Base-by-base conservation (phyloP, 2,888 invertebrate genomes). In the Diploptera punctata region DNA sequence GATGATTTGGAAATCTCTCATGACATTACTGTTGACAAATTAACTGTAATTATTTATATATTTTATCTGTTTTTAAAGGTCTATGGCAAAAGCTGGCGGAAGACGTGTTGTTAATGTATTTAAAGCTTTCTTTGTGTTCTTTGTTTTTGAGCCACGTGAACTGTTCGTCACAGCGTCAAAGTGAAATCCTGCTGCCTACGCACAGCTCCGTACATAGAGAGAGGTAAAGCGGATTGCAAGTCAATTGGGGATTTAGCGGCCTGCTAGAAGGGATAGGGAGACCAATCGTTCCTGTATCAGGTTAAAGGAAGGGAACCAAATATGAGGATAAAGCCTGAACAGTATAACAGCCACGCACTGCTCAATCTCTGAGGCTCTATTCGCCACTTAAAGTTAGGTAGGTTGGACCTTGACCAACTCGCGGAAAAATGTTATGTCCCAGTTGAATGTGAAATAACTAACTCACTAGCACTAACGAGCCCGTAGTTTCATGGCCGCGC, bases 191-290 rank as follows among this genome's bases (percentile, higher is more conserved):
- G 29, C 26, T 29, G 57, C 57, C 57, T 57, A 29, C 57, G n/a
- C n/a, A 57, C 57, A 24, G 57, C 57, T 52, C n/a, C 7, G 13
- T 24, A 52, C 24, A 57, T 13, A 57, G 29, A 57, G n/a, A 57
- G 57, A 57, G 13, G 31, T 19, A 29, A 16, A 29, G 29, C 24
- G 57, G 57, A 57, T 57, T 57, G 57, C 29, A 57, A 57, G 57
- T 57, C 57, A 57, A 57, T 57, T 57, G 57, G 57, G 57, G 57
- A 57, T 57, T 57, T 57, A 57, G 57, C 57, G n/a, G 57, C n/a
- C 57, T 29, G n/a, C 29, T 57, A 29, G n/a, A 29, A 57, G 31
- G 57, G 57, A 18, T n/a, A 57, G 16, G 26, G 57, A 13, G 57
- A 29, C 24, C 24, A 54, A 54, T 54, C 54, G 54, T 54, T 54